A percentile compares a stretch with the other conserved stretches of the same genome.
phyloP scores from a whole-genome alignment of 1,140 invertebrate species.

The Brachionus rubens region DNA sequence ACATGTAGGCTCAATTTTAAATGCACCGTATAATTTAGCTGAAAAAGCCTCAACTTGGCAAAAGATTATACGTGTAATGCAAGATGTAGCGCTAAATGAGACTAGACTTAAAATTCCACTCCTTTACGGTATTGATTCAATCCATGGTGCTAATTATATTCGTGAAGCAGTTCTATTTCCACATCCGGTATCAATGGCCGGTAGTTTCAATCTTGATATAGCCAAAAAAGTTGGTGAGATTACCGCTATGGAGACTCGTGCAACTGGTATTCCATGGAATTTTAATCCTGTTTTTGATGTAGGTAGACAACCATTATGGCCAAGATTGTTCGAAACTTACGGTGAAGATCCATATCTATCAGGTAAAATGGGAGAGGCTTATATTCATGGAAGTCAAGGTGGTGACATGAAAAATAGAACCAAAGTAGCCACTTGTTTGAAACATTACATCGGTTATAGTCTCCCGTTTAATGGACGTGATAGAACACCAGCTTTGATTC shows the following conservation, averaged over 20 bases:
- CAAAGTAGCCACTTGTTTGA: slow-evolving; percentile 12
- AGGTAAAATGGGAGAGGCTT: neutral
- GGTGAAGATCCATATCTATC: slow-evolving; percentile 22
- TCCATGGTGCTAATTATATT: slow-evolving; percentile 35
- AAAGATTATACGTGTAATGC: neutral
- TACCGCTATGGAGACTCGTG: neutral
- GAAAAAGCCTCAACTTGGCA: neutral
- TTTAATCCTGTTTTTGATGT: slow-evolving; percentile 32
- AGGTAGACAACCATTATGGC: neutral
- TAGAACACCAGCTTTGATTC: slow-evolving; percentile 20
- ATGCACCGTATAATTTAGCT: neutral
- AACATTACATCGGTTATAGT: slow-evolving; percentile 17
- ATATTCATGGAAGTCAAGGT: neutral
- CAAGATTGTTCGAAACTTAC: slow-evolving; percentile 22
- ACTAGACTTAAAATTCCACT: neutral
- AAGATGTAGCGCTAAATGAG: neutral
- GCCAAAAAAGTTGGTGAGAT: neutral
- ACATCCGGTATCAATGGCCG: neutral
- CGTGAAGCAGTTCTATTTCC: slow-evolving; percentile 25
- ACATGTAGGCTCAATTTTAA: slow-evolving; percentile 33
- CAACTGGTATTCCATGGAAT: slow-evolving; percentile 24
- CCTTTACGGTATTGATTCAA: slow-evolving; percentile 11
- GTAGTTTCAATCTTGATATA: slow-evolving; percentile 14
- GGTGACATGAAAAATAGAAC: neutral
- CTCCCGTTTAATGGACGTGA: neutral